phyloP scores from a whole-genome alignment of 2,888 invertebrate species.

The Calameuta filiformis region DNA sequence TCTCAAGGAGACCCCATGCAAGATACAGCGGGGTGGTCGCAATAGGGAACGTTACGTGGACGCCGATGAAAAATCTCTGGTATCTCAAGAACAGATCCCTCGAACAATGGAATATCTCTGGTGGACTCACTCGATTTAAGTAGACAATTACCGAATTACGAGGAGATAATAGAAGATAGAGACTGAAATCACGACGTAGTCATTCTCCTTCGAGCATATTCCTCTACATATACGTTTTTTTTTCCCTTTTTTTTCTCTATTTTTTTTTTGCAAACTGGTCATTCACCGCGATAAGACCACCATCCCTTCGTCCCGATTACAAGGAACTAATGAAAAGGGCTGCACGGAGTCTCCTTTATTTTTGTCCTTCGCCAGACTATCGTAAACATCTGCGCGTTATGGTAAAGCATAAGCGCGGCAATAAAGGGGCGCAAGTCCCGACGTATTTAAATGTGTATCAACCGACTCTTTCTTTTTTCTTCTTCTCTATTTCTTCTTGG shows the following conservation, averaged over 20 bases:
- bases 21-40: constrained; percentile 53
- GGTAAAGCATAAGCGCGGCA: background rate
- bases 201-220: background rate
- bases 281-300: too few relatives aligned
- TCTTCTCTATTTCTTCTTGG: constrained; percentile 9
- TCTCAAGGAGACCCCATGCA: constrained; percentile 42
- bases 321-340: too few relatives aligned
- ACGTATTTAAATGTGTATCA: background rate
- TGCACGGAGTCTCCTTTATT: too few relatives aligned
- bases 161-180: background rate
- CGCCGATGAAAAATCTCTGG: constrained; percentile 53
- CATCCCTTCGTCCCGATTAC: too few relatives aligned
- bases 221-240: background rate
- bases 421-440: background rate
- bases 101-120: constrained; percentile 57
- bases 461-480: constrained; percentile 4
- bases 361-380: too few relatives aligned
- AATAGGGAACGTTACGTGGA: constrained; percentile 49
- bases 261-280: too few relatives aligned
- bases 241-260: background rate
- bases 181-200: background rate
- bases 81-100: constrained; percentile 47
- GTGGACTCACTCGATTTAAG: constrained; percentile 38
- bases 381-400: too few relatives aligned
- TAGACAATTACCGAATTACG: constrained; percentile 33